These are phyloP conservation scores for Pachyuromys duprasi DNA, from an alignment of 2,797 vertebrate species.

Conservation along the genomic window DNA sequence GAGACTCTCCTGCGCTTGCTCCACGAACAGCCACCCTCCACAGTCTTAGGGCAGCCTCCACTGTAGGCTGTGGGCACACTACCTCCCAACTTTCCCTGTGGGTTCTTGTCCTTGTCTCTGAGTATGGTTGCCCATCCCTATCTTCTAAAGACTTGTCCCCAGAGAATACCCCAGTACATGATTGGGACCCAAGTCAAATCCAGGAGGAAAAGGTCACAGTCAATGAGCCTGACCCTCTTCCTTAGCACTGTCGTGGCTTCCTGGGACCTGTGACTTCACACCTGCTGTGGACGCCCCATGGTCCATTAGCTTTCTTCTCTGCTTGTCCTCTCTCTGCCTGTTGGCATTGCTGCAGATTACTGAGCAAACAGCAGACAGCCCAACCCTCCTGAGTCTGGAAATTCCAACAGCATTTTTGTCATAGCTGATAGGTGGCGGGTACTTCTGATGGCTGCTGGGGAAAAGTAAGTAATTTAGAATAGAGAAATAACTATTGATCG, in stretches of 20 bases:
- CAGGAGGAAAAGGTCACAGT: neutral
- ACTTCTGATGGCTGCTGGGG: neutral
- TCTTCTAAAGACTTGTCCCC: neutral
- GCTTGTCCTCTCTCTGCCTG: neutral
- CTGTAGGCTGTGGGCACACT: accelerated
- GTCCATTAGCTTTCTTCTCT: accelerated
- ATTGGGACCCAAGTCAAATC: neutral
- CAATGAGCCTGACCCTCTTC: neutral
- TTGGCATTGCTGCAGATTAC: accelerated
- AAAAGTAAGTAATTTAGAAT: neutral
- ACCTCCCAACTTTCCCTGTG: neutral
- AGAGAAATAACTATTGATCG: neutral
- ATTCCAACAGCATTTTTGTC: slow-evolving; percentile 13
- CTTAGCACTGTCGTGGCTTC: neutral
- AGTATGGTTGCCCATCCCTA: accelerated
- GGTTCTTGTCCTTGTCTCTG: neutral
- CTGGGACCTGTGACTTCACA: accelerated
- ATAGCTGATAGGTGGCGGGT: neutral
- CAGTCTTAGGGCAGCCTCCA: accelerated
- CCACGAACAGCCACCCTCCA: neutral
- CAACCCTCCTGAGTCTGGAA: accelerated
- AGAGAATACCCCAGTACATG: accelerated
- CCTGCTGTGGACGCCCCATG: accelerated
- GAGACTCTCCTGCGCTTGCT: accelerated
- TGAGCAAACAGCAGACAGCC: neutral